Evolutionary conservation across 1,140 invertebrate genomes (phyloP).

Genomic region (Latrodectus geometricus): DNA sequence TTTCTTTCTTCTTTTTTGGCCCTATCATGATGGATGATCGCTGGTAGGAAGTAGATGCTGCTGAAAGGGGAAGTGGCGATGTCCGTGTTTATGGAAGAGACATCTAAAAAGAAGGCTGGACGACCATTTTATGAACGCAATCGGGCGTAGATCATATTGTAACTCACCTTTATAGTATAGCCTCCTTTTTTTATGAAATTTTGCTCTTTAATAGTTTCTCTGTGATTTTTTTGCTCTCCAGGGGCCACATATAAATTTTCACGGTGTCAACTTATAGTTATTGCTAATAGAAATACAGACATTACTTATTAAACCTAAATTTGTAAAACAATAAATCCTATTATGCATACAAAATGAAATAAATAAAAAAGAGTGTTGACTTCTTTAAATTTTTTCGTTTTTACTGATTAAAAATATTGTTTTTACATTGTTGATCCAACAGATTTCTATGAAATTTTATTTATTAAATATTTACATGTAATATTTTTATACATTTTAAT

Average conservation of each 20-base stretch:
- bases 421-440: no score
- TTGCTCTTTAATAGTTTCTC: background rate
- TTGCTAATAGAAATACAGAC: no score
- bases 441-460: no score
- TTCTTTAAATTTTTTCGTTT: no score
- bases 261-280: background rate
- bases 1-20: slow-evolving; percentile 8
- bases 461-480: no score
- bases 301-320: no score
- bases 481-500: no score
- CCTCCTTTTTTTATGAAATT: slow-evolving; percentile 30
- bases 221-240: background rate
- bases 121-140: slow-evolving; percentile 45
- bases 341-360: no score
- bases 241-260: background rate
- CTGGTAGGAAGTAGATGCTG: slow-evolving; percentile 46
- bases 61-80: slow-evolving; percentile 46
- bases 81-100: slow-evolving; percentile 54
- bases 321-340: no score
- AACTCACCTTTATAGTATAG: slow-evolving; percentile 24
- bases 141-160: slow-evolving; percentile 56
- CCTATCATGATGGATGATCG: slow-evolving; percentile 37
- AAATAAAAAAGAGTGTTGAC: no score
- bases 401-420: no score
- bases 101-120: slow-evolving; percentile 54